These are phyloP conservation scores for Gavialis gangeticus DNA, from an alignment of 2,113 vertebrate genomes.

Conservation along the genomic window DNA sequence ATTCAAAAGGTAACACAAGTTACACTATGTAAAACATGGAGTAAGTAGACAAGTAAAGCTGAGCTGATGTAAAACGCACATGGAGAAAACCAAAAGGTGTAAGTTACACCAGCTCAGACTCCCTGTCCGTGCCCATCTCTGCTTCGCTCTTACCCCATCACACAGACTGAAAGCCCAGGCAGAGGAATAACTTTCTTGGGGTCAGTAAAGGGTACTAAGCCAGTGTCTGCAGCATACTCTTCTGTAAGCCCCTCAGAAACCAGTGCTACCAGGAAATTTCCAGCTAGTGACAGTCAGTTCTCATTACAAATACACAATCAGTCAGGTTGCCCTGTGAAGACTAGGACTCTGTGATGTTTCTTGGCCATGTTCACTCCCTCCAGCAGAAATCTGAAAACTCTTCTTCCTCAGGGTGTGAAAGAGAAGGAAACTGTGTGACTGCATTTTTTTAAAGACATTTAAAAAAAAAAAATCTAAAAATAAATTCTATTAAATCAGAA, in stretches of 20 bases:
- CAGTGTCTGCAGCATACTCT: fast-evolving
- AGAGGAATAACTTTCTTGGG: background rate
- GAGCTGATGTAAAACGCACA: background rate
- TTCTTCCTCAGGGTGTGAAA: fast-evolving
- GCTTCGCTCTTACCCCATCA: background rate
- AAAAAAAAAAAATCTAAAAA: background rate
- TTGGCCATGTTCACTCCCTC: background rate
- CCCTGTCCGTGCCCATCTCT: background rate
- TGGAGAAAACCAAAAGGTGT: background rate
- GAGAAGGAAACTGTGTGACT: background rate
- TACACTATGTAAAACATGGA: background rate
- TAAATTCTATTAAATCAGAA: background rate
- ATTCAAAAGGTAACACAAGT: background rate
- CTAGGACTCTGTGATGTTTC: background rate
- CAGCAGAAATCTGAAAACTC: background rate
- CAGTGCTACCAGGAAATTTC: fast-evolving
- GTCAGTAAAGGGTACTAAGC: background rate
- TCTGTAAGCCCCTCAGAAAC: background rate
- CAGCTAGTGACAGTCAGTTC: background rate
- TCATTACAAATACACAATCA: background rate
- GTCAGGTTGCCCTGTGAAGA: background rate
- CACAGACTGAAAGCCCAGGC: background rate
- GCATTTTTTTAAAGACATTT: background rate
- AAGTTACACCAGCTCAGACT: background rate
- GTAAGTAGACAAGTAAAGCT: background rate